Conservation (phyloP, 92 coral and sea anemone species). For the Desmophyllum pertusum region DNA sequence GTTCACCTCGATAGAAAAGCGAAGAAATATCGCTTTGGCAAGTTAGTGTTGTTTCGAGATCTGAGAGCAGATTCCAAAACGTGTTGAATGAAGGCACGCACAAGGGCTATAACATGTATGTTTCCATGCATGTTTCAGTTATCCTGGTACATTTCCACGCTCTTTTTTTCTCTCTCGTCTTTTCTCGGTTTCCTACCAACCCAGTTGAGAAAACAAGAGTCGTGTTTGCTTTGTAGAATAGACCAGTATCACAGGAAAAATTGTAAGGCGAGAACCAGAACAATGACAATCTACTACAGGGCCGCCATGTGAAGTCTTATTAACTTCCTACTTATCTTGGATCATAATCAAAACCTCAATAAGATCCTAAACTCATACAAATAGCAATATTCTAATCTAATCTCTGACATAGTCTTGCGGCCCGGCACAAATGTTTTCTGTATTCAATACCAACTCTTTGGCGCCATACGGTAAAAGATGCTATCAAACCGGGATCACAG, state of each 20-base stretch:
- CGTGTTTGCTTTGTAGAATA: neutral
- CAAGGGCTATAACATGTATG: neutral
- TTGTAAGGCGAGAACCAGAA: constrained; percentile 10
- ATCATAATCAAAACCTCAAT: constrained; percentile 48
- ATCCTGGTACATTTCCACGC: neutral
- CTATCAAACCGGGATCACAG: constrained; percentile 23
- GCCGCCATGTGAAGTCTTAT: constrained; percentile 8
- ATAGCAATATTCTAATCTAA: constrained; percentile 50
- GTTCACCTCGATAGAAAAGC: constrained; percentile 31
- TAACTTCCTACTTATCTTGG: constrained; percentile 48
- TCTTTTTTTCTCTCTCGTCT: constrained; percentile 20
- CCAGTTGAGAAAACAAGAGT: constrained; percentile 29
- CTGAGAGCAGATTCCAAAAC: neutral
- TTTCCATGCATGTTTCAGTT: neutral
- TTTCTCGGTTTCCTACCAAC: neutral
- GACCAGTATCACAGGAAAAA: constrained; percentile 25
- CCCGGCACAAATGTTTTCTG: constrained; percentile 1
- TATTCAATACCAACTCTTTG: constrained; percentile 15
- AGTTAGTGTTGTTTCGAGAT: neutral
- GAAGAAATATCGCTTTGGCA: neutral
- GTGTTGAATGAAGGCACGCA: constrained; percentile 2
- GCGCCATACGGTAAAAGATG: constrained; percentile 27
- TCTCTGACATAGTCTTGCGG: constrained; percentile 20
- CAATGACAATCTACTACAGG: neutral
- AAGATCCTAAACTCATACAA: constrained; percentile 50